Percentiles rank a stretch among this genome's conserved stretches.
Conservation (phyloP, 2,113 vertebrate species). For the Fregetta grallaria region DNA sequence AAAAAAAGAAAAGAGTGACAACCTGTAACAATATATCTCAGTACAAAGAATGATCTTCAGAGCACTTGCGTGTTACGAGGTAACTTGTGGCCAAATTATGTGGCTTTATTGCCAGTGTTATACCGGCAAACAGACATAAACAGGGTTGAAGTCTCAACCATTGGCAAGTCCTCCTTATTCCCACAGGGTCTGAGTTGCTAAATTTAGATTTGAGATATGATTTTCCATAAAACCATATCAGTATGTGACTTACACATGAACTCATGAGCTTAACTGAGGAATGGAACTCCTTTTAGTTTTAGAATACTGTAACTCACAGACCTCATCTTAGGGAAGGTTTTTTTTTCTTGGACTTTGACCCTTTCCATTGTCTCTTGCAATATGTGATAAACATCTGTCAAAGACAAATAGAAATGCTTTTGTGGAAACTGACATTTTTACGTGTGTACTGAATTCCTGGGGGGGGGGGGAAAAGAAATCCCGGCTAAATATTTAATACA, state of each 20-base stretch:
- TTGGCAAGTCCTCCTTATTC: neutral
- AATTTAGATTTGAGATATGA: neutral
- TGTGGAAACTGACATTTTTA: neutral
- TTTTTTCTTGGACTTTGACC: neutral
- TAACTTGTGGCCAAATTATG: neutral
- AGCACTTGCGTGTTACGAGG: neutral
- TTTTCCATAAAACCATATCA: neutral
- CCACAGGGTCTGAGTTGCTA: neutral
- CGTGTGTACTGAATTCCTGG: neutral
- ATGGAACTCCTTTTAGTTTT: neutral
- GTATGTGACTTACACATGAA: neutral
- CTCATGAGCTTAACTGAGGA: neutral
- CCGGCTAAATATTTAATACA: conserved; percentile 2
- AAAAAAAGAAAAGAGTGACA: neutral
- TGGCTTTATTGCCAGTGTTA: neutral
- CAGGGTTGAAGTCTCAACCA: neutral
- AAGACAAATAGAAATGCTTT: neutral
- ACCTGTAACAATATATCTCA: neutral
- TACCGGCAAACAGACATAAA: neutral
- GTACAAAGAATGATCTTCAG: neutral
- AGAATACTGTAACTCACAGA: neutral
- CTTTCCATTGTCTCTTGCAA: neutral
- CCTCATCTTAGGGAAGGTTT: neutral
- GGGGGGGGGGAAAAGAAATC: fast-evolving
- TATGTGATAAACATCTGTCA: neutral